Base-by-base conservation (phyloP, 2,797 vertebrate genomes). In the Stomatorhinus walkeri region DNA sequence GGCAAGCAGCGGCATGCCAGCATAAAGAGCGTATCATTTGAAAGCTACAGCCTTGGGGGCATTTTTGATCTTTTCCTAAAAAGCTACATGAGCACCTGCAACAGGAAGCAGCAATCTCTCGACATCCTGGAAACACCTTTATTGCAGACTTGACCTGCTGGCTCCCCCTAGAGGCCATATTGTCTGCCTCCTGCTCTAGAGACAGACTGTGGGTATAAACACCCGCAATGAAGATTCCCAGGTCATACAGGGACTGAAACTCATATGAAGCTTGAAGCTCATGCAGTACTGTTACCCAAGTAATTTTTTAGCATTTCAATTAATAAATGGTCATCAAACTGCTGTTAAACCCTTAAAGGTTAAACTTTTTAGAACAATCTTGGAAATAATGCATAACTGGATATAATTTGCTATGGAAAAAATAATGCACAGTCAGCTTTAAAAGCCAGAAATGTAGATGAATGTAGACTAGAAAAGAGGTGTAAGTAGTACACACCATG, bases 51-150 rank as follows among this genome's bases (percentile, higher is more conserved):
- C 54, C 19, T 54, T 16, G 4, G 4, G 43, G 14, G 19, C 88
- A 68, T 24, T 16, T 28, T 24, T 87, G 4, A 89, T 89, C 14
- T 28, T 52, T 88, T 14, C 24, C 19, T 43, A 89, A 3, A 1
- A 90, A 10, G 40, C 90, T 87, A 68, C 87, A 88, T 12, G 88
- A 52, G 28, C 59, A 87, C 3, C 40, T 72, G 49, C 87, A 89
- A 52, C 90, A 87, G 36, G 83, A 59, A 16, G 68, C 56, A 87
- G 86, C 76, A n/a, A 89, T 24, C 36, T 89, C 81, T 9, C 56
- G 52, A 51, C 88, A 76, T 19, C 52, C 59, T 3, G 61, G 81
- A 43, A 89, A 90, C 10, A 3, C 68, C 84, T 59, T 86, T 59
- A 90, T 9, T 32, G 87, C 52, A 1, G 3, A 79, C 61, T 89